Evolutionary conservation across 1,140 invertebrate species (phyloP).

Genomic region (Megalopta genalis): DNA sequence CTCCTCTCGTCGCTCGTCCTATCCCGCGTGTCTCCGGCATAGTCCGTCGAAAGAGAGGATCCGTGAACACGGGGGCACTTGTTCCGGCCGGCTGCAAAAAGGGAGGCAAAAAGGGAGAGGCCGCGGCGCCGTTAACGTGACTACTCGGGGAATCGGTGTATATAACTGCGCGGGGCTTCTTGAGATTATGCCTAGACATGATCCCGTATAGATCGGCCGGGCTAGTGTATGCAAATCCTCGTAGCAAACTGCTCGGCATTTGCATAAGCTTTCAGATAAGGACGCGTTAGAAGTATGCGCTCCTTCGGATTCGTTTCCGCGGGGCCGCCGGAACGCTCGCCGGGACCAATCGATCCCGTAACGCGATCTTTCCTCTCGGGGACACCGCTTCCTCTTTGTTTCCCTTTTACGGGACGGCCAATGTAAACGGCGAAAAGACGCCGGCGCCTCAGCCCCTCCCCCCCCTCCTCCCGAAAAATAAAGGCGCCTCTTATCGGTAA

Average conservation of each 20-base stretch:
- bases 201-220: constrained; percentile 68
- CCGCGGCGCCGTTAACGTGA: constrained; percentile 51
- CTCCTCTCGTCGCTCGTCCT: too few relatives aligned
- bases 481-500: constrained; percentile 51
- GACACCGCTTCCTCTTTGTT: background rate
- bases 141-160: constrained; percentile 50
- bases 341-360: constrained; percentile 39
- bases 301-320: constrained; percentile 61
- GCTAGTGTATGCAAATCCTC: constrained; percentile 71
- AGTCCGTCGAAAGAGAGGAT: too few relatives aligned
- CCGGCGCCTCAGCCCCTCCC: too few relatives aligned
- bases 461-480: constrained; percentile 45
- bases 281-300: constrained; percentile 68
- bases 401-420: constrained; percentile 4
- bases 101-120: background rate
- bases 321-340: background rate
- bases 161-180: constrained; percentile 58
- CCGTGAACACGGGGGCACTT: too few relatives aligned
- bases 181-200: constrained; percentile 72
- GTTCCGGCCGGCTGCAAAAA: background rate
- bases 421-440: background rate
- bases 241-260: constrained; percentile 73
- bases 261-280: constrained; percentile 76
- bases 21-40: too few relatives aligned
- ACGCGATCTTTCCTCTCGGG: too few relatives aligned